phyloP scores from a whole-genome alignment of 2,797 vertebrate genomes.

The Pangasius djambal region DNA sequence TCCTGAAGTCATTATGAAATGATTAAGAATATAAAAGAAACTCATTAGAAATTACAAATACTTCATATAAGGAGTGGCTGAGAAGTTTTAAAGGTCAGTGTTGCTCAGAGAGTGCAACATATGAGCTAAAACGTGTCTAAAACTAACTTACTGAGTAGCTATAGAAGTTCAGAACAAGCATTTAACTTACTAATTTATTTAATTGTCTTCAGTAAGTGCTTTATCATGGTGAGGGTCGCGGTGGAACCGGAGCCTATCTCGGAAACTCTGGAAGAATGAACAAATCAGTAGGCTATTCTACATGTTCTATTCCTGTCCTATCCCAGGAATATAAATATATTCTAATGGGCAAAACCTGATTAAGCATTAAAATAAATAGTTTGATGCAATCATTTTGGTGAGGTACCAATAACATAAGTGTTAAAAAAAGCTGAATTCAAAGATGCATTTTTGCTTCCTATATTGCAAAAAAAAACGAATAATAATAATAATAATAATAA shows the following conservation, averaged over 20 bases:
- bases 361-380: background rate
- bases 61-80: slow-evolving; percentile 9
- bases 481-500: background rate
- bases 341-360: background rate
- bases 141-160: slow-evolving; percentile 8
- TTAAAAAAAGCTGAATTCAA: background rate
- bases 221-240: background rate
- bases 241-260: background rate
- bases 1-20: slow-evolving; percentile 31
- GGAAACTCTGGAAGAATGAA: background rate
- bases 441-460: background rate
- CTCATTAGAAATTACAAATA: slow-evolving; percentile 31
- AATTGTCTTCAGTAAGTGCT: background rate
- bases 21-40: slow-evolving; percentile 29
- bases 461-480: background rate
- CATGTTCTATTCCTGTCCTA: background rate
- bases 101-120: slow-evolving; percentile 23
- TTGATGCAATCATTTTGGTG: background rate
- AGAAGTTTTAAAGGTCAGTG: slow-evolving; percentile 24
- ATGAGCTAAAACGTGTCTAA: background rate
- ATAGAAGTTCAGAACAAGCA: background rate
- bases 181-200: background rate
- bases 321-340: background rate
- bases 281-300: background rate
- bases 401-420: background rate